Evolutionary conservation across 2,797 vertebrate species (phyloP).

Genomic region (Myotis planiceps): DNA sequence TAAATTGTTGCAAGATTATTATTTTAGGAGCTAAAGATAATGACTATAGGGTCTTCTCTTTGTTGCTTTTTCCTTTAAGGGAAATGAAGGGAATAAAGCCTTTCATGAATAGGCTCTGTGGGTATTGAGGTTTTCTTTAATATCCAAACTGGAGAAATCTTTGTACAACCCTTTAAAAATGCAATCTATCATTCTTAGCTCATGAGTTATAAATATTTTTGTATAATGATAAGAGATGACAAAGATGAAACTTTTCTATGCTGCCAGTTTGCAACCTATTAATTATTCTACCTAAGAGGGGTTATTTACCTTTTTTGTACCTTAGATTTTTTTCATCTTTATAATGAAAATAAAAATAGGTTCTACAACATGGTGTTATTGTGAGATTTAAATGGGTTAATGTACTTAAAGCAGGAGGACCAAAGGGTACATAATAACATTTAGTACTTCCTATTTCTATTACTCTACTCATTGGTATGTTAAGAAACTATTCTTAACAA

Average conservation of each 20-base stretch:
- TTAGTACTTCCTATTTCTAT: not conserved
- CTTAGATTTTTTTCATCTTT: not conserved
- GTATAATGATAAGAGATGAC: not conserved
- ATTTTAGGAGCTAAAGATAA: not conserved
- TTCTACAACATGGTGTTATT: not conserved
- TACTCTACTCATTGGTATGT: not conserved
- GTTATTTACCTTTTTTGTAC: not conserved
- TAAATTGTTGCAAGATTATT: not conserved
- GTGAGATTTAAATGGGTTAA: not conserved
- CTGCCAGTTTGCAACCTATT: not conserved
- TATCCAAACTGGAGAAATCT: not conserved
- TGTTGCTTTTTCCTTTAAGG: not conserved
- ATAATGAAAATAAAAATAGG: not conserved
- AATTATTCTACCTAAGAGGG: not conserved
- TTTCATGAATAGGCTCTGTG: not conserved
- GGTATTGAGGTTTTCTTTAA: not conserved
- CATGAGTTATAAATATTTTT: not conserved
- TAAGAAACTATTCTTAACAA: not conserved
- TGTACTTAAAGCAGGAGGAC: not conserved
- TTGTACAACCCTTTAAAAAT: not conserved
- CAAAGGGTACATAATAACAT: not conserved
- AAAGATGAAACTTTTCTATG: not conserved
- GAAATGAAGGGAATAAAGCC: not conserved
- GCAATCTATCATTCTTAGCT: not conserved
- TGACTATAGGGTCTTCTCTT: not conserved